Evolutionary conservation across 2,113 vertebrate species (phyloP).

Genomic region (Gasterosteus aculeatus): DNA sequence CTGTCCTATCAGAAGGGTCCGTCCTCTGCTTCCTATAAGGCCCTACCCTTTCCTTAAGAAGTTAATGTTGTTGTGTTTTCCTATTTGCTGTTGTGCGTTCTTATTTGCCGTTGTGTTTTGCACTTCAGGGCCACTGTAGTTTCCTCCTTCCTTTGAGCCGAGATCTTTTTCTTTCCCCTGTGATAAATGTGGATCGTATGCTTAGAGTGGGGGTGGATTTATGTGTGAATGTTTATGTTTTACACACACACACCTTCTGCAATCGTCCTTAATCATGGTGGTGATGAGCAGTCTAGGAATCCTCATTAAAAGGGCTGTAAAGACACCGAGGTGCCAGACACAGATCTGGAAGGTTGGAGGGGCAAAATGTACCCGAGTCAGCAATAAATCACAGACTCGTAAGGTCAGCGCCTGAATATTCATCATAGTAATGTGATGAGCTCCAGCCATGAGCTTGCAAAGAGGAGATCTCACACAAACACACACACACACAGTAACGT

Average conservation of each 20-base stretch:
- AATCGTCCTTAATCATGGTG: background rate
- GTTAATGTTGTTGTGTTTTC: no score
- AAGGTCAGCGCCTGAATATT: constrained; percentile 74
- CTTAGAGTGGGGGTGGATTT: background rate
- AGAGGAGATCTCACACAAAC: background rate
- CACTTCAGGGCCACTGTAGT: background rate
- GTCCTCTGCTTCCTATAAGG: no score
- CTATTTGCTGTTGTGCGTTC: no score
- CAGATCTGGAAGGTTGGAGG: constrained; percentile 33
- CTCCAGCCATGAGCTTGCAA: constrained; percentile 30
- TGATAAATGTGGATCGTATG: background rate
- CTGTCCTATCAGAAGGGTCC: no score
- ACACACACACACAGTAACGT: background rate
- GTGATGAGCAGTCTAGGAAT: constrained; percentile 9
- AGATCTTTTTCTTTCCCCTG: background rate
- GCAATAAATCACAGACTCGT: constrained; percentile 67
- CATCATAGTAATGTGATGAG: constrained; percentile 60
- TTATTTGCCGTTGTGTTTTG: no score
- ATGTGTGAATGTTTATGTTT: background rate
- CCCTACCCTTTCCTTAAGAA: no score
- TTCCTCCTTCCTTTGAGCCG: background rate
- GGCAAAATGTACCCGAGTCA: constrained; percentile 41
- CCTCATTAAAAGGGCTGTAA: constrained; percentile 46
- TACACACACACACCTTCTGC: constrained; percentile 1
- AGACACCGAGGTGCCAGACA: constrained; percentile 38